Evolutionary conservation across 2,797 vertebrate species (phyloP).

Genomic region (Cynopterus sphinx): DNA sequence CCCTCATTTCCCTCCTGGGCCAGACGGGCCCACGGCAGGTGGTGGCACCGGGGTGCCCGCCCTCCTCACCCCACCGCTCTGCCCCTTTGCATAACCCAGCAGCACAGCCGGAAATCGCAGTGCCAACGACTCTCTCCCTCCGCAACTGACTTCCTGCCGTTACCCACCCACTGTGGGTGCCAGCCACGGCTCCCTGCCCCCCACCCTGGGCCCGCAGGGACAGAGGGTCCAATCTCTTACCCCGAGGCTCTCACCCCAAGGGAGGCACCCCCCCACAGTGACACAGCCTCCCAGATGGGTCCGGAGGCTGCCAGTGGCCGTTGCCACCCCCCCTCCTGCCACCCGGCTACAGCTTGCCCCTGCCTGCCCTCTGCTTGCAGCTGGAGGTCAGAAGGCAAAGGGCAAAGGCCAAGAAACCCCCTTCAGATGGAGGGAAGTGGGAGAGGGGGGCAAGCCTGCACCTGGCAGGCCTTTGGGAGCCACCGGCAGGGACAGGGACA

Average conservation of each 20-base stretch:
- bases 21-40: not conserved
- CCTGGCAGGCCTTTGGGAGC: not conserved
- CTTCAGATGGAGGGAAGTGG: not conserved
- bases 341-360: not conserved
- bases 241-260: not conserved
- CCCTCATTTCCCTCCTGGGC: not conserved
- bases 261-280: not conserved
- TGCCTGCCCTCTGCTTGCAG: not conserved
- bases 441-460: not conserved
- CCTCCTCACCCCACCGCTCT: not conserved
- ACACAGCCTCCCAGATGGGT: not conserved
- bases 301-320: not conserved
- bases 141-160: constrained; percentile 84
- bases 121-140: constrained; percentile 73
- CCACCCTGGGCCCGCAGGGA: not conserved
- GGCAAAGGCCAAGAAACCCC: not conserved
- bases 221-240: not conserved
- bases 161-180: constrained; percentile 74
- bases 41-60: not conserved
- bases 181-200: not conserved
- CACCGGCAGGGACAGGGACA: too few relatives aligned
- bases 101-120: constrained; percentile 76
- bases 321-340: not conserved
- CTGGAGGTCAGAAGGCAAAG: not conserved
- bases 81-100: constrained; percentile 55